Evolutionary conservation across 2,888 invertebrate genomes (phyloP).

Genomic region (Lottia scabra): DNA sequence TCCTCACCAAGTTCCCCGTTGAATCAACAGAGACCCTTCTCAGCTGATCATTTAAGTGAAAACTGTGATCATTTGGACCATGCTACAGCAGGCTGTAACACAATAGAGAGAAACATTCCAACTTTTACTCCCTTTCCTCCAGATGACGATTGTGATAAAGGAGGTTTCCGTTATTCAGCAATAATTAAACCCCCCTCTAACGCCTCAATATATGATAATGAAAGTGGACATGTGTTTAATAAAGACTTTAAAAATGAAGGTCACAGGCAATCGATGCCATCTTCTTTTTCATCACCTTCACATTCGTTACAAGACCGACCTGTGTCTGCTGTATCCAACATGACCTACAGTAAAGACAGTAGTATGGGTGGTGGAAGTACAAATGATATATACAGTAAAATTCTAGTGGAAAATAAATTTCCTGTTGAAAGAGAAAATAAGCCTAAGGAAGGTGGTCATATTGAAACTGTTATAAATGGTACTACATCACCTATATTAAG

Average conservation of each 20-base stretch:
- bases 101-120: slow-evolving; percentile 7
- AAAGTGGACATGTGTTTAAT: slow-evolving; percentile 16
- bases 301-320: slow-evolving; percentile 29
- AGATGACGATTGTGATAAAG: slow-evolving; percentile 16
- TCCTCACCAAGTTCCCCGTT: slow-evolving; percentile 61
- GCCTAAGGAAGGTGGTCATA: neutral
- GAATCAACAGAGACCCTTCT: slow-evolving; percentile 76
- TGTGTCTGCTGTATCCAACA: slow-evolving; percentile 39
- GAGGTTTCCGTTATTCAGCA: slow-evolving; percentile 24
- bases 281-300: slow-evolving; percentile 15
- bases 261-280: slow-evolving; percentile 38
- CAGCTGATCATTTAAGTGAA: slow-evolving; percentile 20
- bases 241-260: slow-evolving; percentile 6
- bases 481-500: slow-evolving; percentile 11
- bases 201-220: slow-evolving; percentile 46
- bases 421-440: slow-evolving; percentile 7
- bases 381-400: neutral
- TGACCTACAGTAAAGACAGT: slow-evolving; percentile 32
- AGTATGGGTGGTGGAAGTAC: slow-evolving; percentile 11
- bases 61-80: slow-evolving; percentile 36
- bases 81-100: slow-evolving; percentile 28
- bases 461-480: neutral
- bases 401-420: neutral
- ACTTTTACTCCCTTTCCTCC: slow-evolving; percentile 9
- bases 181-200: slow-evolving; percentile 49